Base-by-base conservation (phyloP, 2,113 vertebrate species). In the Nettapus auritus region DNA sequence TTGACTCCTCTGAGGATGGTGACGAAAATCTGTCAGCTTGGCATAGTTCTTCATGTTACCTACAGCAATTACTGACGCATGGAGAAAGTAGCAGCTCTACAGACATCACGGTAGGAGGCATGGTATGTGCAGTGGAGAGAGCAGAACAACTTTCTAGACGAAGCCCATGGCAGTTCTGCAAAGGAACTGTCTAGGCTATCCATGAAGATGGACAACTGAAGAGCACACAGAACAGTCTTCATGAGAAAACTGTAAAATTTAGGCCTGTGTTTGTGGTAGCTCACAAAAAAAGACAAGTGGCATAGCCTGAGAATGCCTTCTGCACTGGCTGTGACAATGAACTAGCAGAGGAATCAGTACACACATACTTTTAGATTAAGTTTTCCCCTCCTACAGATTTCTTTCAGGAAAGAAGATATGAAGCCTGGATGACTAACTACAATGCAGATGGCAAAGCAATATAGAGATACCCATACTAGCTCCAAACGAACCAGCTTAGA, bases 11-110 rank as follows among this genome's bases (percentile, higher is more conserved):
- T 95, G 83, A 95, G 83, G 88, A 90, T 90, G 93, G 86, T 84
- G 88, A 95, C 14, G 71, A 95, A 95, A 96, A 96, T 97, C 94
- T 93, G 95, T 90, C 96, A 95, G 82, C 79, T 95, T 96, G 94
- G 94, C 94, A 95, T 64, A 88, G 94, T 75, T 82, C 82, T 94
- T 91, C 82, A 77, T 0, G 6, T 95, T 96, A 96, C 93, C 96
- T 95, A 91, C 62, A 81, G 68, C 68, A 91, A 86, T 69, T 84
- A 90, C 60, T 90, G 79, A 89, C 20, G 76, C 68, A 83, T 14
- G 57, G 89, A 82, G 69, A 77, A 84, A 86, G 82, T 11, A 91
- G 69, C 87, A 73, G 83, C 90, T 95, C 73, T 71, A 56, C 42
- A 95, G 46, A 50, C 70, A 75, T 40, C 59, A 36, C 1, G 21